Percentiles rank a stretch among this genome's conserved stretches.
Conservation (phyloP, 2,113 vertebrate genomes). For the Xiphorhynchus elegans region DNA sequence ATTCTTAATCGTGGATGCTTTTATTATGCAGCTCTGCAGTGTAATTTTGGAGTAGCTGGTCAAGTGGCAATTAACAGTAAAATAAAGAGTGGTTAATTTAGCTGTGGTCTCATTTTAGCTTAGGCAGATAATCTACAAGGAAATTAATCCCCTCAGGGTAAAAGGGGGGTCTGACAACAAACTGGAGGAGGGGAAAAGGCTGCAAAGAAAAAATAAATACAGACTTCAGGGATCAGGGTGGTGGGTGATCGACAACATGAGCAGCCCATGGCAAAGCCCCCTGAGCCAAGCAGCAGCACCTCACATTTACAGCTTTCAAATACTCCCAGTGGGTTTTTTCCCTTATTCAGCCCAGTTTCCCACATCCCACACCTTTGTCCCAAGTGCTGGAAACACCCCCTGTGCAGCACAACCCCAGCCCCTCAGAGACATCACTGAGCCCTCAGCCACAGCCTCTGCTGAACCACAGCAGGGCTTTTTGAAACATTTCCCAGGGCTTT, state of each 20-base stretch:
- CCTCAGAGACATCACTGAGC: rapidly evolving
- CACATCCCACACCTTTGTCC: rapidly evolving
- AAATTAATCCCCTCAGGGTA: not conserved
- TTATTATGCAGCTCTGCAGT: not conserved
- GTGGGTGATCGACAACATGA: rapidly evolving
- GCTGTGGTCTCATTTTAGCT: not conserved
- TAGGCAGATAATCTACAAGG: not conserved
- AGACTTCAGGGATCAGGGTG: rapidly evolving
- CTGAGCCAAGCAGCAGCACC: rapidly evolving
- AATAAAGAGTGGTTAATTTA: not conserved
- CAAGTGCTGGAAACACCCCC: rapidly evolving
- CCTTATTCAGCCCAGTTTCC: not conserved
- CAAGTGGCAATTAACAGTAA: not conserved
- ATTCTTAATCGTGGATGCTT: not conserved
- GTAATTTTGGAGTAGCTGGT: not conserved
- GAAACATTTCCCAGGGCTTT: rapidly evolving
- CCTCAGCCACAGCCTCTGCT: not conserved
- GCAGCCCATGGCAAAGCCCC: rapidly evolving
- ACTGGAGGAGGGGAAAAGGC: not conserved
- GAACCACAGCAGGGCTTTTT: rapidly evolving
- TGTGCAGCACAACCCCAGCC: rapidly evolving
- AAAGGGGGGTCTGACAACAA: not conserved
- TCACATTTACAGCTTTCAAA: rapidly evolving
- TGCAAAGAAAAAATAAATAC: rapidly evolving
- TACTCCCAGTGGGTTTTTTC: rapidly evolving